Base-by-base conservation (phyloP, 2,113 vertebrate species). In the Rutilus rutilus region DNA sequence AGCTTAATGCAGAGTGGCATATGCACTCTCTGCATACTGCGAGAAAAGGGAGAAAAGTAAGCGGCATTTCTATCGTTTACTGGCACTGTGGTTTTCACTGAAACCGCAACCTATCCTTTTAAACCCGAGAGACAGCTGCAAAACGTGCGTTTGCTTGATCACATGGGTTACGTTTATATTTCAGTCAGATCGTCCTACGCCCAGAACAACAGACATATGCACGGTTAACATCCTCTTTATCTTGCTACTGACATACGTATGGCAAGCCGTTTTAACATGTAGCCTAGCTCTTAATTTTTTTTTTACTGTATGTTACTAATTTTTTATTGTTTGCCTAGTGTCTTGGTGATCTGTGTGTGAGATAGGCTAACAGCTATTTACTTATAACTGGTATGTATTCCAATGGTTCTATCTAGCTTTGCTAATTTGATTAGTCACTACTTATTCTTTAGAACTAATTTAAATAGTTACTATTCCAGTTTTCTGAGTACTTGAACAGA, bases 181-280 rank as follows among this genome's bases (percentile, higher is more conserved):
- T 30, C 15, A 30, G 39, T 65, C 7, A 6, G 42, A 50, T 52
- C 14, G 19, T 27, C 6, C 36, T 21, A 81, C 39, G 25, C 36
- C 78, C 39, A 30, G 42, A 65, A 10, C 60, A 65, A 81, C 42
- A 81, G 14, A 47, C 25, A 19, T 30, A 12, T 21, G n/a, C 36
- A 45, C 17, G 21, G 54, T 78, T 36, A 21, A 23, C 60, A 25
- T 81, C 25, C 50, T 30, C 42, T 81, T 47, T 50, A 21, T 50
- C 17, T 27, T 36, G 25, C 52, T 65, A 79, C 12, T 62, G 77
- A 62, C 30, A 62, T 42, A 8, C 50, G 1, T 77, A 77, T 77
- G 75, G 75, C 75, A 77, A 77, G 75, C 75, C 47, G 0, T 54
- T 10, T 77, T 77, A 30, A 33, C 47, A 77, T 33, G 36, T 71